These are phyloP conservation scores for Promerops cafer DNA, from an alignment of 2,113 vertebrate species.

Conservation along the genomic window DNA sequence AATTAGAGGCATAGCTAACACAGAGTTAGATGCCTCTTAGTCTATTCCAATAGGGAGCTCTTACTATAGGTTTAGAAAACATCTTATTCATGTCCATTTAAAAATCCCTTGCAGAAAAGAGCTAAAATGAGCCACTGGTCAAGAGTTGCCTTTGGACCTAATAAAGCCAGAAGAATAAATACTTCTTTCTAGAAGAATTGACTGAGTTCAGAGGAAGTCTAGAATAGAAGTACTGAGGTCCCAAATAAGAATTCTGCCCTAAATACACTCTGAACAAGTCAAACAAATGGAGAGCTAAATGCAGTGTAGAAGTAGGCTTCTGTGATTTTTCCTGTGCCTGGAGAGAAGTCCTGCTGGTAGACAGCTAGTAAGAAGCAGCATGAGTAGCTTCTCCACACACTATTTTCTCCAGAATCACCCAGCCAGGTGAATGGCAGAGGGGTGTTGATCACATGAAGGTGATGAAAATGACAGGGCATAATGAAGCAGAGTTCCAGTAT, in stretches of 20 bases:
- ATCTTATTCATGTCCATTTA: neutral
- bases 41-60: neutral
- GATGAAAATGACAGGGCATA: neutral
- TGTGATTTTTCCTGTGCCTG: neutral
- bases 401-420: neutral
- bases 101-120: neutral
- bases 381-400: neutral
- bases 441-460: neutral
- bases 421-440: neutral
- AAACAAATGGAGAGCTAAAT: neutral
- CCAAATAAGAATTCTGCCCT: neutral
- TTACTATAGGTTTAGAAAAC: neutral
- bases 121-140: neutral
- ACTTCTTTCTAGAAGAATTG: neutral
- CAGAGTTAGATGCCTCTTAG: neutral
- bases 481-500: neutral
- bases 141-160: neutral
- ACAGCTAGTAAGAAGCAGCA: neutral
- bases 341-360: neutral
- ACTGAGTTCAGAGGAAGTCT: neutral
- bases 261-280: neutral
- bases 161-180: neutral
- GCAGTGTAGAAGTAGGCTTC: neutral
- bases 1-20: neutral
- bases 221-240: neutral